These are phyloP conservation scores for Dicyrtoma fusca DNA, from an alignment of 2,888 invertebrate species.

Conservation along the genomic window DNA sequence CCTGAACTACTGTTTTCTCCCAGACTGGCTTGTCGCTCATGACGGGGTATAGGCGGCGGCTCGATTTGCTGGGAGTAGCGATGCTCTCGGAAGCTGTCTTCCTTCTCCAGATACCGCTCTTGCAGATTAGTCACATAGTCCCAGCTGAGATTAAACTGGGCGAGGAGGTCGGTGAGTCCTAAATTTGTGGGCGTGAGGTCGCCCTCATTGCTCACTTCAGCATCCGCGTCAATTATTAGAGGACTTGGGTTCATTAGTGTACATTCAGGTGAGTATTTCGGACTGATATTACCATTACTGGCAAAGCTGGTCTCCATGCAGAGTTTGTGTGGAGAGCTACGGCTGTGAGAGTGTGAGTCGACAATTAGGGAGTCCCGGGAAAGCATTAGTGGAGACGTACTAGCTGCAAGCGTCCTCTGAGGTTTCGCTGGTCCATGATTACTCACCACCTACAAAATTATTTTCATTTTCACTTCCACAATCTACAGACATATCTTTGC, in stretches of 20 bases:
- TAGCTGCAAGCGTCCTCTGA: slow-evolving; percentile 63
- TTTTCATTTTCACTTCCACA: neutral
- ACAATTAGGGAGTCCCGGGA: slow-evolving; percentile 47
- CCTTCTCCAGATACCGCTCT: slow-evolving; percentile 51
- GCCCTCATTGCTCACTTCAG: slow-evolving; percentile 47
- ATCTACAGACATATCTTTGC: neutral
- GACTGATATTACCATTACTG: slow-evolving; percentile 31
- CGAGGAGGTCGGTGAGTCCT: slow-evolving; percentile 44
- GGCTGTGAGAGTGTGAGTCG: slow-evolving; percentile 25
- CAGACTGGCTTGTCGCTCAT: slow-evolving; percentile 47
- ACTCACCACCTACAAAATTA: slow-evolving; percentile 59
- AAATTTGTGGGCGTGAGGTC: slow-evolving; percentile 52
- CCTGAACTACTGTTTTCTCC: slow-evolving; percentile 58
- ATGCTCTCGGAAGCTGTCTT: slow-evolving; percentile 30
- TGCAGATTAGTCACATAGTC: slow-evolving; percentile 54
- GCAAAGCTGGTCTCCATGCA: slow-evolving; percentile 78
- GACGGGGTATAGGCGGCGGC: slow-evolving; percentile 26
- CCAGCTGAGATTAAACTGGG: slow-evolving; percentile 55
- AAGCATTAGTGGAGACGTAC: slow-evolving; percentile 52
- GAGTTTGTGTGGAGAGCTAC: slow-evolving; percentile 59
- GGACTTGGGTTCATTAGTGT: slow-evolving; percentile 55
- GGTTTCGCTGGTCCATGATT: slow-evolving; percentile 79
- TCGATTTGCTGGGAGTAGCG: neutral
- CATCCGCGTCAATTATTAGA: slow-evolving; percentile 54
- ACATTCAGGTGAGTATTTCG: slow-evolving; percentile 47